phyloP scores from a whole-genome alignment of 2,888 invertebrate species.

The Cynaeus angustus region DNA sequence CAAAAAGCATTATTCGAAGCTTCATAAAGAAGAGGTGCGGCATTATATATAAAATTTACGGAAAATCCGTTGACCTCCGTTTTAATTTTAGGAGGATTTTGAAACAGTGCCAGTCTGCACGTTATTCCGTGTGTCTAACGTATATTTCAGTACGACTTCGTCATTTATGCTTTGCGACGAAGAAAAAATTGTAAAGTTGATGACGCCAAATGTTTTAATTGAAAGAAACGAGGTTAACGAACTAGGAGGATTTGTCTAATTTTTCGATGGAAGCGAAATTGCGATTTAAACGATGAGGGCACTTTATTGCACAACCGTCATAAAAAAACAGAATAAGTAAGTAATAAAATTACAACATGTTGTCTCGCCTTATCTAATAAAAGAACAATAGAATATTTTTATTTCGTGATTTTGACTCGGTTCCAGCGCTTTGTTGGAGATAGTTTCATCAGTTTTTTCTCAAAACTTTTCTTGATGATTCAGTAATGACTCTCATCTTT shows the following conservation, averaged over 20 bases:
- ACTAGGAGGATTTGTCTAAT: slow-evolving; percentile 20
- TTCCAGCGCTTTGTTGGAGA: background rate
- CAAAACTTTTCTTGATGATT: background rate
- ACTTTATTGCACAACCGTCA: background rate
- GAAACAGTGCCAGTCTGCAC: slow-evolving; percentile 55
- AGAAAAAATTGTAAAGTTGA: slow-evolving; percentile 21
- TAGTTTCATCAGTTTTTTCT: background rate
- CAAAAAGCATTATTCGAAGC: slow-evolving; percentile 37
- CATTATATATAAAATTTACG: slow-evolving; percentile 59
- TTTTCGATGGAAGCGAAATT: too few species aligned
- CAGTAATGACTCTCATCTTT: background rate
- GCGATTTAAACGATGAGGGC: background rate
- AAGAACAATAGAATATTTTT: slow-evolving; percentile 15
- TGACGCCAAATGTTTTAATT: slow-evolving; percentile 29
- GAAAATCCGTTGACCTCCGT: slow-evolving; percentile 61
- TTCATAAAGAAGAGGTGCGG: slow-evolving; percentile 27
- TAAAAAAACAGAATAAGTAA: background rate
- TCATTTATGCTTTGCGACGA: slow-evolving; percentile 15
- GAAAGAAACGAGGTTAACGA: slow-evolving; percentile 23
- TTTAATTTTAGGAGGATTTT: slow-evolving; percentile 58
- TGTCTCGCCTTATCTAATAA: background rate
- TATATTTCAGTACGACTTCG: slow-evolving; percentile 30
- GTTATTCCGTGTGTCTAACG: slow-evolving; percentile 26
- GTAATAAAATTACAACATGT: slow-evolving; percentile 1
- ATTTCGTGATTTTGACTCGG: background rate